Base-by-base conservation (phyloP, 2,797 vertebrate species). In the Sebastes alutus region DNA sequence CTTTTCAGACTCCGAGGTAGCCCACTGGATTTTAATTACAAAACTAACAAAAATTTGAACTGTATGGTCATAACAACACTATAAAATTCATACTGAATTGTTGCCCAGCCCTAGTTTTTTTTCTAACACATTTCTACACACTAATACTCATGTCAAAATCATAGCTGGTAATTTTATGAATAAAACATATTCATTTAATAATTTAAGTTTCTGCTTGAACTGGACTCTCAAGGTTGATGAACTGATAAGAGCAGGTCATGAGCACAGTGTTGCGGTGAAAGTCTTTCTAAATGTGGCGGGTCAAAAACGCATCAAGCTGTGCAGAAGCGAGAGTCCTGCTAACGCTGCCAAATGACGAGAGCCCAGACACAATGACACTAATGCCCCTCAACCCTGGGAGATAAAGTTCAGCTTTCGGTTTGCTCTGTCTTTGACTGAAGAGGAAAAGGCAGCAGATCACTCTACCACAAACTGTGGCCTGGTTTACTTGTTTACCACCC, bases 401-500 rank as follows among this genome's bases (percentile, higher is more conserved):
- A 85, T 86, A 67, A 79, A 89, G 78, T 87, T 87, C 78, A 87
- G 29, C 13, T 6, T 65, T 78, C 27, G 78, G 76, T 86, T 83
- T 87, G 54, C 77, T 84, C 68, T 84, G 75, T 72, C 77, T 88
- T 83, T 87, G 70, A 82, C 54, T 75, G 80, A 75, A 84, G 78
- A 82, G 56, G 68, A 29, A 79, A 87, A 90, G 32, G 68, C 90
- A 81, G 77, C 75, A 74, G 85, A 88, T 89, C 65, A 29, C 73
- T 86, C 71, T 60, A 61, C 75, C 73, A 72, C 77, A 80, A 72
- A 93, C 87, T 67, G 65, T 87, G 88, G 84, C 88, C 90, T 87
- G 90, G 81, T 92, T 92, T 89, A 85, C 84, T 88, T 84, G 84
- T 88, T 88, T 89, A 80, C 85, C 82, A 61, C 83, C 16, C 82